These are phyloP conservation scores for Acanthurus leucopareius DNA, from an alignment of 2,797 vertebrate species.

Conservation along the genomic window DNA sequence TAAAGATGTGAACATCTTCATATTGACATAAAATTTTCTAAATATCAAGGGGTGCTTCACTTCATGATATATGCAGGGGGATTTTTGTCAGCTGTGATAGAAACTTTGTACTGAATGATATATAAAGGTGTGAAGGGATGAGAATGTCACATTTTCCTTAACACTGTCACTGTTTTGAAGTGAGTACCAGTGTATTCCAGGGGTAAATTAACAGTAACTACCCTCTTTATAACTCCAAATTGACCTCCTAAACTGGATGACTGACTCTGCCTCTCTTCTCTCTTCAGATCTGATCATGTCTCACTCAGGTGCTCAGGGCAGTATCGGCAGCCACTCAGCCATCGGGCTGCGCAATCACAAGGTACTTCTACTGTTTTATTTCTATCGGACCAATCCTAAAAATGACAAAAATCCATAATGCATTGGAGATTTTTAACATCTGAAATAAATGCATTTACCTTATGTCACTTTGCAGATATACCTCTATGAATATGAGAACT, in stretches of 20 bases:
- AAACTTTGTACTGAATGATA: not conserved
- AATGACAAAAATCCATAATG: not conserved
- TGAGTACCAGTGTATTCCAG: not conserved
- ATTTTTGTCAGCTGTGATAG: not conserved
- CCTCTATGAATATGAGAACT: conserved; percentile 89
- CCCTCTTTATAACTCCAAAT: not conserved
- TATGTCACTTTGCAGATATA: conserved; percentile 79
- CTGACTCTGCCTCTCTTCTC: conserved; percentile 45
- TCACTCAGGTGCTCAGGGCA: conserved; percentile 89
- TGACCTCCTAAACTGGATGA: not conserved
- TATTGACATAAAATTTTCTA: not conserved
- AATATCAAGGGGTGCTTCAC: not conserved
- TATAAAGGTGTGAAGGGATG: not conserved
- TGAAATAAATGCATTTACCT: not conserved
- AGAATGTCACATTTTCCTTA: not conserved
- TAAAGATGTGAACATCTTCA: not conserved
- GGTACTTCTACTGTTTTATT: conserved; percentile 64
- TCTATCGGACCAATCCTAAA: not conserved
- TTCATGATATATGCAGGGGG: not conserved
- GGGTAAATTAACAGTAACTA: not conserved
- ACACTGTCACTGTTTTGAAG: not conserved
- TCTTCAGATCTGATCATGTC: conserved; percentile 85
- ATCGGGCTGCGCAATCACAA: conserved; percentile 81
- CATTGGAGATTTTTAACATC: not conserved
- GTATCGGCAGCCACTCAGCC: conserved; percentile 87